Percentiles rank a stretch among this genome's conserved stretches.
These are phyloP conservation scores for Percopsis omiscomaycus DNA, from an alignment of 2,797 vertebrate species.

Conservation along the genomic window DNA sequence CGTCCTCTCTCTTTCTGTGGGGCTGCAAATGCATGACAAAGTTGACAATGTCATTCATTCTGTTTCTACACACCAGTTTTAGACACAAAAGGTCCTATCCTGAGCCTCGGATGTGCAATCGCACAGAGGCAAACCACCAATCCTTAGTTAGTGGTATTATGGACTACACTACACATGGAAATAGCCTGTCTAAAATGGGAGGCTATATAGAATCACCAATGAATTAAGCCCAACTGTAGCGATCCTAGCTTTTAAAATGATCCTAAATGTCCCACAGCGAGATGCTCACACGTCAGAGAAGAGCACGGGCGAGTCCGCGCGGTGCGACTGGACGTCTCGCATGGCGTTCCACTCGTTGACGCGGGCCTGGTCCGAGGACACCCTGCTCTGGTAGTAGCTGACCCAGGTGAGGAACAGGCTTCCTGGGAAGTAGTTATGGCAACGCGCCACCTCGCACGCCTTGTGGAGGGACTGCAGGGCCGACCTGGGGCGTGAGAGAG, in stretches of 20 bases:
- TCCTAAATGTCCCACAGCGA: neutral
- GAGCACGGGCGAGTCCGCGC: constrained; percentile 92
- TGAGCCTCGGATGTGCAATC: too few species aligned
- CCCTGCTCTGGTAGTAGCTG: constrained; percentile 96
- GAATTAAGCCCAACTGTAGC: too few species aligned
- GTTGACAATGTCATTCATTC: neutral
- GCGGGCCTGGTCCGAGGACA: constrained; percentile 90
- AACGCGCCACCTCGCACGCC: constrained; percentile 93
- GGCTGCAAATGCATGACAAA: constrained; percentile 71
- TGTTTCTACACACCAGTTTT: too few species aligned
- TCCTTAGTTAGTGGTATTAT: too few species aligned
- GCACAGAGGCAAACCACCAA: too few species aligned
- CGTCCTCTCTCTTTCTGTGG: constrained; percentile 93
- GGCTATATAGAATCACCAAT: too few species aligned
- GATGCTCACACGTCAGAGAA: constrained; percentile 89
- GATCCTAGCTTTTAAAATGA: too few species aligned
- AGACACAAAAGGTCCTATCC: too few species aligned
- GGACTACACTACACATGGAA: too few species aligned
- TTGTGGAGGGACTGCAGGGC: constrained; percentile 97
- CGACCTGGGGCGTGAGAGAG: constrained; percentile 78
- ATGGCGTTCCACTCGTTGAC: constrained; percentile 99
- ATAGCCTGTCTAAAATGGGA: too few species aligned
- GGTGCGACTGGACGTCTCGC: constrained; percentile 95
- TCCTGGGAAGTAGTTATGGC: constrained; percentile 96
- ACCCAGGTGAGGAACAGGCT: constrained; percentile 98